phyloP scores from a whole-genome alignment of 2,888 invertebrate species.

The Heliconius cydno region DNA sequence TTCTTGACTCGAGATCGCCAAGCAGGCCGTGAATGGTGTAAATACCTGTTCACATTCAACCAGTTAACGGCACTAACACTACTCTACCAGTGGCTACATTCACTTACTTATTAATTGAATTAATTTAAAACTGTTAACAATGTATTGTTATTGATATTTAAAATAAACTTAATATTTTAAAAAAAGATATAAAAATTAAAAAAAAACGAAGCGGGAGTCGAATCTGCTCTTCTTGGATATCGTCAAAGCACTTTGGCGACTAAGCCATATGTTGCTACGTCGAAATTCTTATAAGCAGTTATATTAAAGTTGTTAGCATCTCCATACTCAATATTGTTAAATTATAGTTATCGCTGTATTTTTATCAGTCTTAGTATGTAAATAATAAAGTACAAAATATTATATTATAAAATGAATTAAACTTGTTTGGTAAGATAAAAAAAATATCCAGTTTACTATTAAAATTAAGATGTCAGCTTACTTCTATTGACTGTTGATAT shows the following conservation, averaged over 20 bases:
- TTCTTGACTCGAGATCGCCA: slow-evolving; percentile 81
- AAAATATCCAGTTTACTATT: background rate
- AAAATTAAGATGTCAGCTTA: slow-evolving; percentile 56
- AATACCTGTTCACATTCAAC: slow-evolving; percentile 81
- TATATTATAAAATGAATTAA: background rate
- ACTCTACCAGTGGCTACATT: slow-evolving; percentile 32
- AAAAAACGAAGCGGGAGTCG: background rate
- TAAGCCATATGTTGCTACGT: background rate
- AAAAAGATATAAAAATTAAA: background rate
- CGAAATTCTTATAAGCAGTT: background rate
- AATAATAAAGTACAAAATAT: background rate
- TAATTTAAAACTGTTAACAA: background rate
- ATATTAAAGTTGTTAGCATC: background rate
- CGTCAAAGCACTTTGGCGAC: too few relatives aligned
- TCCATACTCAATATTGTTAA: background rate
- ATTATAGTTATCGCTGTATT: background rate
- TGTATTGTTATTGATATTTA: background rate
- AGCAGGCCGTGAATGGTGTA: slow-evolving; percentile 81
- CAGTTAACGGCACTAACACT: slow-evolving; percentile 75
- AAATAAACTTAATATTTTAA: background rate
- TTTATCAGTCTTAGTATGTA: too few relatives aligned
- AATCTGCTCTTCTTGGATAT: too few relatives aligned
- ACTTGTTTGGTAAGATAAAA: background rate
- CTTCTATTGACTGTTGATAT: slow-evolving; percentile 75
- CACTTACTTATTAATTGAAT: background rate